Conservation (phyloP, 2,113 vertebrate species). For the Gymnocephalus cernua region DNA sequence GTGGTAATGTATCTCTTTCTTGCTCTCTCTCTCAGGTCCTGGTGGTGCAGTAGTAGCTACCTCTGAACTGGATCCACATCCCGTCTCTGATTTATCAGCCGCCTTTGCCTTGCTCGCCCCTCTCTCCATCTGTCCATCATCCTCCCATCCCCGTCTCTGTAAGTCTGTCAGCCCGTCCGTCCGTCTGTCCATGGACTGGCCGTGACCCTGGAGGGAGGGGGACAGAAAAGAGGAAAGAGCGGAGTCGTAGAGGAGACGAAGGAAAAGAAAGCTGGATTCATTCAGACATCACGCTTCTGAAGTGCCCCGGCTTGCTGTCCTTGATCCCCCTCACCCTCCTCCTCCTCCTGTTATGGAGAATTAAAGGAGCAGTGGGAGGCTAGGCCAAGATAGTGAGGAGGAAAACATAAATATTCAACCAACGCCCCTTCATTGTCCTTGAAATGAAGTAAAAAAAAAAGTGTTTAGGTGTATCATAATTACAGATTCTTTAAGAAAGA, state of each 20-base stretch:
- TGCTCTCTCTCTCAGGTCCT: slow-evolving; percentile 54
- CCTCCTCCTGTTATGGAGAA: slow-evolving; percentile 76
- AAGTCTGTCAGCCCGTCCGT: slow-evolving; percentile 39
- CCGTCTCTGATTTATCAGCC: slow-evolving; percentile 63
- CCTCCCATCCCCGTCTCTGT: slow-evolving; percentile 32
- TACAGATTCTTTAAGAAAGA: slow-evolving; percentile 29
- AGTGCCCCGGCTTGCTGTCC: slow-evolving; percentile 61
- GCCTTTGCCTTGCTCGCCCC: slow-evolving; percentile 59
- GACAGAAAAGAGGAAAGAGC: slow-evolving; percentile 74
- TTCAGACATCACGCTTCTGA: slow-evolving; percentile 61
- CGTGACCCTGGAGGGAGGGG: slow-evolving; percentile 82
- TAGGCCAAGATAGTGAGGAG: slow-evolving; percentile 56
- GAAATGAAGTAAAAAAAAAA: slow-evolving; percentile 1
- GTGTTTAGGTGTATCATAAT: slow-evolving; percentile 1
- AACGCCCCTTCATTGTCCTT: slow-evolving; percentile 3
- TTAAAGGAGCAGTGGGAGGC: slow-evolving; percentile 69
- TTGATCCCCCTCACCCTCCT: slow-evolving; percentile 71
- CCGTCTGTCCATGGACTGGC: slow-evolving; percentile 74
- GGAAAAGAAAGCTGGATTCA: slow-evolving; percentile 74
- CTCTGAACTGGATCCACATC: slow-evolving; percentile 69
- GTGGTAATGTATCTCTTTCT: slow-evolving; percentile 50
- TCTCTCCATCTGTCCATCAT: slow-evolving; percentile 61
- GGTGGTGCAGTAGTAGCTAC: slow-evolving; percentile 64
- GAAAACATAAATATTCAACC: slow-evolving; percentile 20
- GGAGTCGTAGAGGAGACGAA: slow-evolving; percentile 61